Conservation (phyloP, 2,113 vertebrate genomes). For the Formicarius rufipectus region DNA sequence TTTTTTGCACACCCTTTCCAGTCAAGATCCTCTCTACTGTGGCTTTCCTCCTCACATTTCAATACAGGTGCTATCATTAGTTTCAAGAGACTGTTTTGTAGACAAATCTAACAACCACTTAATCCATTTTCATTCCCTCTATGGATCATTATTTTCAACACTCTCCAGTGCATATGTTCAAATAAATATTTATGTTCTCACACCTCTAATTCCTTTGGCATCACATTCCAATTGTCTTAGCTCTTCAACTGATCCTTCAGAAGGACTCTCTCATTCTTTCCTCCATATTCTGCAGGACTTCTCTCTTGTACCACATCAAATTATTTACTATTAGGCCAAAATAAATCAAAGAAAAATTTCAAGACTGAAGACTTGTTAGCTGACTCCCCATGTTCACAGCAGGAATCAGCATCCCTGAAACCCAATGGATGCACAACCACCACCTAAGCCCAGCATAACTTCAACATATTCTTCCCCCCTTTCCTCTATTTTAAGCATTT, state of each 20-base stretch:
- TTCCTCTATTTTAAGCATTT: not conserved
- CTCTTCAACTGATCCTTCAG: not conserved
- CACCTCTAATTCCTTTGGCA: not conserved
- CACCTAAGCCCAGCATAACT: not conserved
- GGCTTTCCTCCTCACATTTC: not conserved
- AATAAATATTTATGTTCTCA: not conserved
- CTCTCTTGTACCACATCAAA: not conserved
- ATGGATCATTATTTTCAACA: not conserved
- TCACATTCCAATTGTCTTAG: not conserved
- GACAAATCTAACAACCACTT: not conserved
- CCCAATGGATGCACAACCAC: accelerated
- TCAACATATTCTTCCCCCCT: not conserved
- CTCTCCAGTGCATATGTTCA: not conserved
- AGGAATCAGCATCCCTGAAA: not conserved
- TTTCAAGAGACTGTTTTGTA: not conserved
- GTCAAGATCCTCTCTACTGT: not conserved
- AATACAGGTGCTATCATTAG: not conserved
- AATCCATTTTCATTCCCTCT: not conserved
- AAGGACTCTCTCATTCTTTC: not conserved
- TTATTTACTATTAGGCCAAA: not conserved
- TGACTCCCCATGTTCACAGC: not conserved
- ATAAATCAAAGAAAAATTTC: not conserved
- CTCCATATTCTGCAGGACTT: not conserved
- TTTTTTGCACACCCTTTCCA: not conserved
- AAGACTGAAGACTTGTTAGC: not conserved